A percentile compares a stretch with the other conserved stretches of the same genome.
Conservation (phyloP, 2,113 vertebrate species). For the Pedionomus torquatus region DNA sequence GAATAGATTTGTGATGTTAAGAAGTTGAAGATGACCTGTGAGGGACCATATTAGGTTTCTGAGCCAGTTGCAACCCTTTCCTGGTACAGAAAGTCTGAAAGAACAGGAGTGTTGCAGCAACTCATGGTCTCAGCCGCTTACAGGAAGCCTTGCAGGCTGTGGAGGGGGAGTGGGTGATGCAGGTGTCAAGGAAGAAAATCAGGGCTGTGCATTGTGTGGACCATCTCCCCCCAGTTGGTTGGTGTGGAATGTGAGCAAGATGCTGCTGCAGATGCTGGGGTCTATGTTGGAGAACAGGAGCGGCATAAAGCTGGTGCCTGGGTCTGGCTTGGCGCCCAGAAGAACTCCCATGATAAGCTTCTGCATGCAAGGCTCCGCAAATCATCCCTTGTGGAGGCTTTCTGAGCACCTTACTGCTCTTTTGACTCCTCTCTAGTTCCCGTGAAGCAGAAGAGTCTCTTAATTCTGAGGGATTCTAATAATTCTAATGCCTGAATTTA, state of each 20-base stretch:
- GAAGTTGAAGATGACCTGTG: neutral
- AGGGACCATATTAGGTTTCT: neutral
- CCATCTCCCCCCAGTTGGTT: neutral
- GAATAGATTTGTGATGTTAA: neutral
- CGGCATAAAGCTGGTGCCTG: neutral
- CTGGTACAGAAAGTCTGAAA: neutral
- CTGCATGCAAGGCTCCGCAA: neutral
- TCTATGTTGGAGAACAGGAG: neutral
- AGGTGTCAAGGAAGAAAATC: neutral
- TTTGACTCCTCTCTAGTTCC: neutral
- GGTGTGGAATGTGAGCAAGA: neutral
- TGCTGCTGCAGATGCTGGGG: neutral
- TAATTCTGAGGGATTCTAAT: too few species aligned
- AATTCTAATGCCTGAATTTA: neutral
- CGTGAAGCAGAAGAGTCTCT: neutral
- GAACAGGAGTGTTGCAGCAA: neutral
- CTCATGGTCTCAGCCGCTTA: neutral
- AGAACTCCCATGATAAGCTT: neutral
- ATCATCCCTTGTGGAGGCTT: neutral
- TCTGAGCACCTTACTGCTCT: neutral
- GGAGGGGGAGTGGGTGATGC: neutral
- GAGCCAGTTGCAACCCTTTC: neutral
- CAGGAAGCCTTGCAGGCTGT: neutral
- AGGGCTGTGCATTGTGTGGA: neutral
- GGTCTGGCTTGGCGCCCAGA: neutral